Conservation (phyloP, 2,888 invertebrate genomes). For the Rhagophthalmus giganteus region DNA sequence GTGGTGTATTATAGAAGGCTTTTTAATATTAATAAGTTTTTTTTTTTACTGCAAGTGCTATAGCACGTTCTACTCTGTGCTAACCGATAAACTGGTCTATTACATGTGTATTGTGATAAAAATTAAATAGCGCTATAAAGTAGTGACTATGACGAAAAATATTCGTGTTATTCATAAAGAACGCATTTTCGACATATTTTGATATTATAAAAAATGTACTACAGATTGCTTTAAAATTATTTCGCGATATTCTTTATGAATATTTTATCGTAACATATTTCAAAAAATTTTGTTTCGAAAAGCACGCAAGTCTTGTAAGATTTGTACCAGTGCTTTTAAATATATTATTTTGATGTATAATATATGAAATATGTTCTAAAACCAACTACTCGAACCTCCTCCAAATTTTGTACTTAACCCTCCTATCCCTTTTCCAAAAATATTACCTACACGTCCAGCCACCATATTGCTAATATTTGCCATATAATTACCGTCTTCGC, state of each 20-base stretch:
- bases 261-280: slow-evolving; percentile 27
- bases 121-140: slow-evolving; percentile 7
- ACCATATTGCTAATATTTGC: slow-evolving; percentile 83
- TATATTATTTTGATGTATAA: slow-evolving; percentile 13
- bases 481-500: slow-evolving; percentile 72
- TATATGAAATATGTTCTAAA: slow-evolving; percentile 57
- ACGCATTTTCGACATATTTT: slow-evolving; percentile 29
- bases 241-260: slow-evolving; percentile 29
- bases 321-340: slow-evolving; percentile 23
- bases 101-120: slow-evolving; percentile 9
- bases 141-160: slow-evolving; percentile 12
- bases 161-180: slow-evolving; percentile 27
- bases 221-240: slow-evolving; percentile 42
- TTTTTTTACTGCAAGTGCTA: slow-evolving; percentile 21
- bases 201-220: slow-evolving; percentile 40
- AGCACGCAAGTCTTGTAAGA: slow-evolving; percentile 22
- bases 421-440: slow-evolving; percentile 88
- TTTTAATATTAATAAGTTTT: slow-evolving; percentile 25
- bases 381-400: slow-evolving; percentile 82
- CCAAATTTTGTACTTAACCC: slow-evolving; percentile 88
- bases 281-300: slow-evolving; percentile 24
- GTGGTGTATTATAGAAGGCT: slow-evolving; percentile 34
- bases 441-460: slow-evolving; percentile 85
- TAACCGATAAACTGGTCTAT: slow-evolving; percentile 13
- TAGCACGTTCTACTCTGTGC: slow-evolving; percentile 22